Evolutionary conservation across 2,888 invertebrate genomes (phyloP), one percentile per base, ranked within the genome.

Genomic region (Thelaira solivaga): DNA sequence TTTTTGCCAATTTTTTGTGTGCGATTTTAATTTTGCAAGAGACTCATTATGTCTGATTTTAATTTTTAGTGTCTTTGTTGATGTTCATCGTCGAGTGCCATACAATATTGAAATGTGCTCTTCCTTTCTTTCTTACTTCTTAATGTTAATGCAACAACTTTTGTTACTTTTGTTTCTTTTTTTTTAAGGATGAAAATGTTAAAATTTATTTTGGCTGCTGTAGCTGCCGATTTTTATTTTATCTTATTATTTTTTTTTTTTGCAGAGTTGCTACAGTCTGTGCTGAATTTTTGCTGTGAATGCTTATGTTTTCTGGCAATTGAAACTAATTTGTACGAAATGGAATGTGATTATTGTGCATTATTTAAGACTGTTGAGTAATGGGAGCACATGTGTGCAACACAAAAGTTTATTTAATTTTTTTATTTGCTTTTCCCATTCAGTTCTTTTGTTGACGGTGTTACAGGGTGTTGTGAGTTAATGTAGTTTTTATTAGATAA

Each of bases 271-370:
- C 64, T 71, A 6, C n/a, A 45, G 43, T n/a, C 62, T 57, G 53
- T 57, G 49, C 36, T 59, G 49, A 29, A 41, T 31, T 31, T 69
- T 16, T 61, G 72, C 29, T 39, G 69, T 61, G 41, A 76, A 68
- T 78, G 72, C 71, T 69, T 76, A 74, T 78, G 51, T 73, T 74
- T 68, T 64, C 78, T 76, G 69, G 80, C 82, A 82, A 84, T 83
- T 84, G 84, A 81, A 84, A 80, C 83, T 82, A 84, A 84, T 84
- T 84, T 84, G 84, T 84, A 80, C 71, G 73, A 80, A 82, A 80
- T 81, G 82, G 82, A 82, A 82, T 82, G 82, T 76, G 81, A 81
- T 82, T 82, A 81, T 77, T 81, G 76, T 81, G 80, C 80, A 81
- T 81, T 80, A 76, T 81, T 82, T 77, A 78, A 74, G 76, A 74